Evolutionary conservation across 2,113 vertebrate species (phyloP).

Genomic region (Maccullochella peelii): DNA sequence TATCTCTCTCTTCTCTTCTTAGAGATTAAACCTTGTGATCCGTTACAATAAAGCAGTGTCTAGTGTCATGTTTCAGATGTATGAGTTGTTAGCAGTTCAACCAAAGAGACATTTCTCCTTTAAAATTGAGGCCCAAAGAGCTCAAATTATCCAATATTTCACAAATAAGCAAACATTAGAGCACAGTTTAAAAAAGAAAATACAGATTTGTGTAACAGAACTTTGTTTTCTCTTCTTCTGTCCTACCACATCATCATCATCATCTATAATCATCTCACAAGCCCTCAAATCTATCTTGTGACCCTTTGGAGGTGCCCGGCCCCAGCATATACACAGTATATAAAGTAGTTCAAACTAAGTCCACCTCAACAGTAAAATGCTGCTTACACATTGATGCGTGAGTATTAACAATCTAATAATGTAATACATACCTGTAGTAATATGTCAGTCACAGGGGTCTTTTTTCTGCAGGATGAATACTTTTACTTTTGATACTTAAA

Average conservation of each 20-base stretch:
- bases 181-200: no score
- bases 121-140: not conserved
- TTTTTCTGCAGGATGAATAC: not conserved
- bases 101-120: no score
- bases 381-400: not conserved
- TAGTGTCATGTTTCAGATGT: not conserved
- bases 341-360: not conserved
- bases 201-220: no score
- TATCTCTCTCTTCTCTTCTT: no score
- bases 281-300: not conserved
- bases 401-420: not conserved
- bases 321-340: not conserved
- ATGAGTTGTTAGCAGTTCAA: no score
- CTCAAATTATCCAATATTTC: not conserved
- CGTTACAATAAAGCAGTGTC: not conserved
- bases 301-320: not conserved
- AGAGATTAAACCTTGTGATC: not conserved
- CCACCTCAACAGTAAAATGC: not conserved
- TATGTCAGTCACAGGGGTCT: not conserved
- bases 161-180: no score
- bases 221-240: no score
- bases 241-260: not conserved
- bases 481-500: not conserved
- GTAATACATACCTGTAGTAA: not conserved
- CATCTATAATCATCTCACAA: not conserved